A percentile compares a stretch with the other conserved stretches of the same genome.
phyloP scores from a whole-genome alignment of 92 coral and sea anemone species.

The Pocillopora grandis region DNA sequence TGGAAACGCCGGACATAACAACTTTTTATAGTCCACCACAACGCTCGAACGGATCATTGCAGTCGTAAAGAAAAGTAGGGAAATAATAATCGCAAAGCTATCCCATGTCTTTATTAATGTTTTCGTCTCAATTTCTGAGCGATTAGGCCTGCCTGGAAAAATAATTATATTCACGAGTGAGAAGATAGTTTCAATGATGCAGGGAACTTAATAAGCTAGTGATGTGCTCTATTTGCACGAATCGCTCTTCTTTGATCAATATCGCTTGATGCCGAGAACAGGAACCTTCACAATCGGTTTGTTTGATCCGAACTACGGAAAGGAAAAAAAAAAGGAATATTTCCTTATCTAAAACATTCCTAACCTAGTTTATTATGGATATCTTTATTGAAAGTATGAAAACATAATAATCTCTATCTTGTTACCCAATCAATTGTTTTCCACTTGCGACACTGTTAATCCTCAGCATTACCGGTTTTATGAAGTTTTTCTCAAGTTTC shows the following conservation, averaged over 20 bases:
- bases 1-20: neutral
- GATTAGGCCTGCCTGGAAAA: neutral
- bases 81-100: neutral
- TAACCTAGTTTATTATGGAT: too few relatives aligned
- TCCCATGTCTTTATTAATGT: neutral
- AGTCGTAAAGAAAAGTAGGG: neutral
- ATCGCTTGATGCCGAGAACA: neutral
- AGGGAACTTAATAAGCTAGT: neutral
- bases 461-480: too few relatives aligned
- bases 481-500: too few relatives aligned
- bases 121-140: neutral
- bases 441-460: too few relatives aligned
- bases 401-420: too few relatives aligned
- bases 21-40: neutral
- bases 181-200: too few relatives aligned
- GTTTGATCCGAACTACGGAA: neutral
- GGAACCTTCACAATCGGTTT: neutral
- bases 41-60: neutral
- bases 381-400: too few relatives aligned
- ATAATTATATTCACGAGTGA: neutral
- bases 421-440: too few relatives aligned
- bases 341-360: too few relatives aligned
- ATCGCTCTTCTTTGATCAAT: neutral
- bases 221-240: neutral
- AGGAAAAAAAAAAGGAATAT: too few relatives aligned